These are phyloP conservation scores for Penelope pileata DNA, from an alignment of 2,113 vertebrate species.

Conservation along the genomic window DNA sequence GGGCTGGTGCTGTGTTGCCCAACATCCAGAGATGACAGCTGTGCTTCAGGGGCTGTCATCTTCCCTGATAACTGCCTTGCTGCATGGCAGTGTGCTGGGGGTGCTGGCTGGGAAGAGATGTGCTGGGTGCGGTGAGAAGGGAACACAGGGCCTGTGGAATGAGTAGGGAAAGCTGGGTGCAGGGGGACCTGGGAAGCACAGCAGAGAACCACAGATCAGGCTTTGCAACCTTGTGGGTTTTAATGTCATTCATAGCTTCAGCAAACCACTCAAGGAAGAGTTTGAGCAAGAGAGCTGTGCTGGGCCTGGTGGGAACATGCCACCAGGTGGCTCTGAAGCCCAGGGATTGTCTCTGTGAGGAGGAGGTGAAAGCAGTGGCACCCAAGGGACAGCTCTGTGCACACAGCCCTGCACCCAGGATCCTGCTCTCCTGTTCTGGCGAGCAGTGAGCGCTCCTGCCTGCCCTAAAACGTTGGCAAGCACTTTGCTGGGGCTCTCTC, in stretches of 20 bases:
- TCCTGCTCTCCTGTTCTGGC: neutral
- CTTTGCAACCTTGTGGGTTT: neutral
- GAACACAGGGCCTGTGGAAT: neutral
- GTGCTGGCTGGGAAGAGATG: neutral
- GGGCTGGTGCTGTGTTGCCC: neutral
- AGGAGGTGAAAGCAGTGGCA: neutral
- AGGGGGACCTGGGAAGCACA: neutral
- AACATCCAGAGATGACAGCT: neutral
- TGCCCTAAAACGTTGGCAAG: neutral
- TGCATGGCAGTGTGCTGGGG: neutral
- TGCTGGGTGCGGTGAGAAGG: neutral
- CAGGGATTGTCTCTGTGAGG: neutral
- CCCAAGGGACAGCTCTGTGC: neutral
- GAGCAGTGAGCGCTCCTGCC: neutral
- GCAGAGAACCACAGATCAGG: neutral
- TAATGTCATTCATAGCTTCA: neutral
- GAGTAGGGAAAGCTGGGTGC: neutral
- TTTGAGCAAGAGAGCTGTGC: neutral
- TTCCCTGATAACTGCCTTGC: neutral
- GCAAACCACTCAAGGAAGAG: neutral
- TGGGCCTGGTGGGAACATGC: neutral
- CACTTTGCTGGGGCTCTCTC: neutral
- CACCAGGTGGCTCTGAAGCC: conserved; percentile 64
- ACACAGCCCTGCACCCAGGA: accelerated
- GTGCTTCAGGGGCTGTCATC: neutral